Evolutionary conservation across 2,113 vertebrate genomes (phyloP).

Genomic region (Lophochroa leadbeateri): DNA sequence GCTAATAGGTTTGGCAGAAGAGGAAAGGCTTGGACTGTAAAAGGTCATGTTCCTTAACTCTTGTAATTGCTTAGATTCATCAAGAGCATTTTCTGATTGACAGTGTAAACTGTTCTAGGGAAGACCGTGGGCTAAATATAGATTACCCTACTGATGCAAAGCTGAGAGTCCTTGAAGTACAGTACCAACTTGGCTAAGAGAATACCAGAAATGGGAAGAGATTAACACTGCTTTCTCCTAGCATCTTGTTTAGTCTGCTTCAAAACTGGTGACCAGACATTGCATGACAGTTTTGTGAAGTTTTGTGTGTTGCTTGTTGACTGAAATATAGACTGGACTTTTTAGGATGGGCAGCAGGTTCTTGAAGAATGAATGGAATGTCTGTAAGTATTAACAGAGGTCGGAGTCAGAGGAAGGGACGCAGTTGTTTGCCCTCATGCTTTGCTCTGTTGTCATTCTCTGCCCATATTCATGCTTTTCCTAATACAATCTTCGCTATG

Average conservation of each 20-base stretch:
- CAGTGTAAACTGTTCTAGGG: background rate
- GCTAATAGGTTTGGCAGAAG: background rate
- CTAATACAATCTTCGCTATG: background rate
- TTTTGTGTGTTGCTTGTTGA: background rate
- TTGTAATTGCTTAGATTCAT: background rate
- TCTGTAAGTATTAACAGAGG: background rate
- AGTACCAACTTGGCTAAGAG: background rate
- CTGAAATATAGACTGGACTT: background rate
- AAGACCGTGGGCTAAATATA: background rate
- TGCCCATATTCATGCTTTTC: background rate
- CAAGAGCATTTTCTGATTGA: background rate
- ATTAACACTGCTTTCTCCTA: background rate
- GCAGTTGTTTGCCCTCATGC: background rate
- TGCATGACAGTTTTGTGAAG: background rate
- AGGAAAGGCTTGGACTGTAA: background rate
- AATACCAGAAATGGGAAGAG: background rate
- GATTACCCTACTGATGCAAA: background rate
- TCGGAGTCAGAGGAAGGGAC: background rate
- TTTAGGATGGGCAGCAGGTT: background rate
- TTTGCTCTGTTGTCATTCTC: background rate
- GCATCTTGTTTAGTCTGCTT: background rate
- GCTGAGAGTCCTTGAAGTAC: background rate
- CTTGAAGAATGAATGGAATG: background rate
- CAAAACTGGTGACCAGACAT: background rate
- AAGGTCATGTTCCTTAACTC: background rate